phyloP scores from a whole-genome alignment of 2,888 invertebrate species.

The Caenorhabditis sp. region DNA sequence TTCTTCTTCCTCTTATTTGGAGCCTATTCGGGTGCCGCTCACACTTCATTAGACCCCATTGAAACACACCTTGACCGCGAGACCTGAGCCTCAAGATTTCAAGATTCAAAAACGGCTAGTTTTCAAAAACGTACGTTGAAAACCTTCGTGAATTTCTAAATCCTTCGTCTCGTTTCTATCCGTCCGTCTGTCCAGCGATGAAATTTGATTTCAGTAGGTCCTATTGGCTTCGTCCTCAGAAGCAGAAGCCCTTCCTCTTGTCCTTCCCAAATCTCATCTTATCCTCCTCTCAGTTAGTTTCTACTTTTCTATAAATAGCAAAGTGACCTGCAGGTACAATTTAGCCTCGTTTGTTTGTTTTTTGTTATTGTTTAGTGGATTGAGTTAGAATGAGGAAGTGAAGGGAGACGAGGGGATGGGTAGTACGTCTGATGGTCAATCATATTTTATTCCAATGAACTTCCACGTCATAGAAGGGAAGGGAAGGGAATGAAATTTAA shows the following conservation, averaged over 20 bases:
- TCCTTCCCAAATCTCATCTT: neutral
- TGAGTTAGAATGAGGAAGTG: neutral
- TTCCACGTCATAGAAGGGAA: conserved; percentile 39
- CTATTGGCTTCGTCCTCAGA: no score
- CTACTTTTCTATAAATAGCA: neutral
- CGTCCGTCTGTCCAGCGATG: neutral
- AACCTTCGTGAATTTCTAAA: no score
- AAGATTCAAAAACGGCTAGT: no score
- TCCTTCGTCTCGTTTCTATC: neutral
- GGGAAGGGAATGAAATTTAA: no score
- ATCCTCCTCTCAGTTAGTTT: neutral
- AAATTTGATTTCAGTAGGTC: conserved; percentile 4
- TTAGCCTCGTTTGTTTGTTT: no score
- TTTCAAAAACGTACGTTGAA: no score
- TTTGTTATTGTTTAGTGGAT: no score
- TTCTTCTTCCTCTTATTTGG: no score
- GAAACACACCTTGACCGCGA: no score
- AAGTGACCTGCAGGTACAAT: neutral
- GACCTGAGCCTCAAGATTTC: no score
- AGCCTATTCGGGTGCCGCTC: conserved; percentile 3
- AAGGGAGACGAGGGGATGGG: neutral
- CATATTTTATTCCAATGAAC: neutral
- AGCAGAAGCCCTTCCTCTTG: no score
- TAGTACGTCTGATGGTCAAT: no score
- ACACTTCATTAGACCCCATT: conserved; percentile 44